Evolutionary conservation across 2,888 invertebrate genomes (phyloP).

Genomic region (Napeogenes sylphis): DNA sequence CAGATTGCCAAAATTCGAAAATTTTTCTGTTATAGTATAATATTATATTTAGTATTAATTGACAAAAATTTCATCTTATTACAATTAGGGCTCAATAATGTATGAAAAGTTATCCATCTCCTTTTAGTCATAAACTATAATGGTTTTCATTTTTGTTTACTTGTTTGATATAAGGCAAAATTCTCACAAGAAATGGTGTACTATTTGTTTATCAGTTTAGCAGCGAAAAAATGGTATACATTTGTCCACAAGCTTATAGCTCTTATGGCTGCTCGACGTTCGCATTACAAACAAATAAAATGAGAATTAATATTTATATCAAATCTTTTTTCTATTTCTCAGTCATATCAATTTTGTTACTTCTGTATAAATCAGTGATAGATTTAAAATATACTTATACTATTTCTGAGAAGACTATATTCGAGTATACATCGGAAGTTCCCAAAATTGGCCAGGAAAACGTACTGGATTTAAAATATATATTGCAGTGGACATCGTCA

Average conservation of each 20-base stretch:
- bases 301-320: constrained; percentile 23
- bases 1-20: no score
- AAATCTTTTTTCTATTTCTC: constrained; percentile 27
- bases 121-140: no score
- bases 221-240: neutral
- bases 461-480: constrained; percentile 40
- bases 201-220: constrained; percentile 5
- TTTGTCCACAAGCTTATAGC: neutral
- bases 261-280: constrained; percentile 4
- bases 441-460: constrained; percentile 5
- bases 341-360: constrained; percentile 19
- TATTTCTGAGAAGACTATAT: no score
- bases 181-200: neutral
- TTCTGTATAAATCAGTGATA: constrained; percentile 28
- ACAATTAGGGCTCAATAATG: no score
- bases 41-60: no score
- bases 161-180: neutral
- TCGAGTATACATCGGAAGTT: neutral
- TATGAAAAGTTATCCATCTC: no score
- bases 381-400: constrained; percentile 17
- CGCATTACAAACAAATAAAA: constrained; percentile 21
- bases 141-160: no score
- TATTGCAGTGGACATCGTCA: constrained; percentile 51
- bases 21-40: no score
- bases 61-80: no score